Evolutionary conservation across 35 echinoderm and acorn worm species (phyloP), one percentile per base, ranked within the genome.

Genomic region (Heliocidaris tuberculata): DNA sequence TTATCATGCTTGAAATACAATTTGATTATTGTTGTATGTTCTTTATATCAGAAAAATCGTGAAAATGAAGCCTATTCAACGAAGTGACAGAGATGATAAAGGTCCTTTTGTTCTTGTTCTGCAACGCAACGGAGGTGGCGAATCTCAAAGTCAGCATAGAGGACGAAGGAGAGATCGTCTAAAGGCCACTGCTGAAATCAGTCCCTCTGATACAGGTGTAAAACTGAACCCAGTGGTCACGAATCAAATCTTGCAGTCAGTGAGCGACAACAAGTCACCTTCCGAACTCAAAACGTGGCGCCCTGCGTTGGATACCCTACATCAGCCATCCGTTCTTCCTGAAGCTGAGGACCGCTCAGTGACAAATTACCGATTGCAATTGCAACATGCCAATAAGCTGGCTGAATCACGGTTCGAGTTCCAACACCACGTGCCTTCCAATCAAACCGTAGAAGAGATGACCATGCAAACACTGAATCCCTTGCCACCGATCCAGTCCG

Each of bases 351-450:
- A 96, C 86, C 93, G 95, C 12, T 94, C 93, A 7, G 95, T 96
- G 86, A 96, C 95, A 30, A 96, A 96, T 93, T 96, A 96, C 49
- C 86, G 93, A 31, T 86, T 96, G 31, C 95, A 96, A 47, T 59
- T 96, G 93, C 95, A 96, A 65, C 95, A 96, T 30, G 95, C 95
- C 31, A 88, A 60, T 19, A 94, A 85, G 60, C 54, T 96, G 24
- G 95, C 95, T 6, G 95, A 96, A 94, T 31, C 93, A 19, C 85
- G 95, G 11, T 94, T 94, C 48, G 95, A 96, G 91, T 94, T 96
- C 60, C 47, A 59, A 90, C 35, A 96, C 60, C 93, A 90, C 93
- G 32, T 71, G 60, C 31, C 86, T 48, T 48, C 92, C 48, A 21
- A 86, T 54, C 9, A 94, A 94, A 50, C 91, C 6, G 91, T 93